Base-by-base conservation (phyloP, 2,888 invertebrate genomes). In the Nowickia ferox region DNA sequence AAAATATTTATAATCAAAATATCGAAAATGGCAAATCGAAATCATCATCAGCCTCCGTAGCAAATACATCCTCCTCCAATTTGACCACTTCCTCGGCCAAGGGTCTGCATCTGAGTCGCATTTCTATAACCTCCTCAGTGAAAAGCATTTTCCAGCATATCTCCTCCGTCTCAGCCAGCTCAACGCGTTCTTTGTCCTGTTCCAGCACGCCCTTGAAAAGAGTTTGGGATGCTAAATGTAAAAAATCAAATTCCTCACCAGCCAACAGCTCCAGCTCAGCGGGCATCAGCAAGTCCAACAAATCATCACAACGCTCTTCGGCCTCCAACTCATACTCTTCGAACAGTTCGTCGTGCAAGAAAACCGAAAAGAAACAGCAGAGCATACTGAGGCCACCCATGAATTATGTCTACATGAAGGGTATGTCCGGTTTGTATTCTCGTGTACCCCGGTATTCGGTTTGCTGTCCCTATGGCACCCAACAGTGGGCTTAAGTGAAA, bases 391-490 rank as follows among this genome's bases (percentile, higher is more conserved):
- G 97, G 51, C 94, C 96, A 68, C 97, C 97, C 2, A 95, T 96
- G 0, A 94, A 95, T 0, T 97, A 97, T 91, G 96, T 96, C 0
- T 97, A 97, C 91, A 95, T 96, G 17, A 95, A 95, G 87, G 97
- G 97, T 61, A 94, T 96, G 88, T 97, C 97, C 9, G 97, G 97
- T 1, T 93, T 97, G 30, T 96, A 97, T 1, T 97, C 97, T 2
- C 94, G 97, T 89, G 95, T 97, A n/a, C 96, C 97, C 0, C 94
- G 95, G 87, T 94, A 93, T 38, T 90, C 92, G 13, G 90, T 92
- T 44, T 91, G 93, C 87, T 92, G 91, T 83, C 91, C 90, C 63
- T 91, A 92, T 80, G 91, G 91, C 65, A 86, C 91, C 87, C 91
- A 91, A 66, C 91, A 92, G 77, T 90, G 88, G 88, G 91, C 91